These are phyloP conservation scores for Tenebrosternarchus preto DNA, from an alignment of 2,113 vertebrate species.

Conservation along the genomic window DNA sequence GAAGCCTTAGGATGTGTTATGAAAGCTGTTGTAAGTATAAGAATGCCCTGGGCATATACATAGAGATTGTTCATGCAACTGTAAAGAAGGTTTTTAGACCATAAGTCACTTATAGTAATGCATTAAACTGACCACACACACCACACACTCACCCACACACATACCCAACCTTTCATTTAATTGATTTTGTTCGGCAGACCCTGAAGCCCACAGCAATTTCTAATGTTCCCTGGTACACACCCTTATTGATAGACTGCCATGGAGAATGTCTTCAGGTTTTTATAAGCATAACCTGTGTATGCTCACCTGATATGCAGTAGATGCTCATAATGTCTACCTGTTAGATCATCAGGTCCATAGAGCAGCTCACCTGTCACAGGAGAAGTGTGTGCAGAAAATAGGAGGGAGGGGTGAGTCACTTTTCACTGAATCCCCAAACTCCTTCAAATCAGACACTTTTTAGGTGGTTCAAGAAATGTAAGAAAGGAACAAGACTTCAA, in stretches of 20 bases:
- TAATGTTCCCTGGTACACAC: constrained; percentile 16
- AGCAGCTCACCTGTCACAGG: neutral
- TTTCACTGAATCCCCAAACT: too few relatives aligned
- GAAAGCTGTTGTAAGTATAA: neutral
- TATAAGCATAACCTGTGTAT: constrained; percentile 8
- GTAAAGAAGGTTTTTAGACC: neutral
- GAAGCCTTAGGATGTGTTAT: neutral
- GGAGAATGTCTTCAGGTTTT: neutral
- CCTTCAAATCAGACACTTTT: too few relatives aligned
- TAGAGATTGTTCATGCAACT: neutral
- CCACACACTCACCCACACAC: neutral
- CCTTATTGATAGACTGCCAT: neutral
- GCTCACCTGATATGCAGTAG: neutral
- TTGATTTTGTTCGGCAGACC: constrained; percentile 31
- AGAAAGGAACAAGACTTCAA: too few relatives aligned
- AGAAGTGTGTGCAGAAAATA: neutral
- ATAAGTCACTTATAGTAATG: constrained; percentile 26
- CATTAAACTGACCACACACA: neutral
- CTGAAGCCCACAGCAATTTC: constrained; percentile 11
- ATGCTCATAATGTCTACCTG: neutral
- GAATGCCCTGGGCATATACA: neutral
- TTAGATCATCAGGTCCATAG: neutral
- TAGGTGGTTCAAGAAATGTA: too few relatives aligned
- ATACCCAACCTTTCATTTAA: neutral
- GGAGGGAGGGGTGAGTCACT: too few relatives aligned